Evolutionary conservation across 2,888 invertebrate species (phyloP).

Genomic region (Anagyrus pseudococci): DNA sequence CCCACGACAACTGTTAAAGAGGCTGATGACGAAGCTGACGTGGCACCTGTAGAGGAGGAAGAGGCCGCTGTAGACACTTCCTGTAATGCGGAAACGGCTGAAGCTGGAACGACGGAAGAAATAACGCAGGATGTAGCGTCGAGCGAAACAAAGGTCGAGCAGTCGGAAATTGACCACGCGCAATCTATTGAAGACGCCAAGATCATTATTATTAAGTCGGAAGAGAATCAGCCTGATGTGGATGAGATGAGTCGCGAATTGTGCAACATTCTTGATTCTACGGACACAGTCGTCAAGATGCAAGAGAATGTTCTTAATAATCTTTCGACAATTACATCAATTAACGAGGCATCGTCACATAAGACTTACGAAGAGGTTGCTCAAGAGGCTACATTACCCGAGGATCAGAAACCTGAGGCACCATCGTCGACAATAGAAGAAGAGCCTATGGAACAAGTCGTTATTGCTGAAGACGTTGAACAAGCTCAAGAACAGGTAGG

Average conservation of each 20-base stretch:
- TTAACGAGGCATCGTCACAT: slow-evolving; percentile 39
- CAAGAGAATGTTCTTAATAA: slow-evolving; percentile 56
- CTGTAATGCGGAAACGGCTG: slow-evolving; percentile 5
- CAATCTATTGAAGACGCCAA: slow-evolving; percentile 58
- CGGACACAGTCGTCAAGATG: slow-evolving; percentile 56
- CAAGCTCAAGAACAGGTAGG: slow-evolving; percentile 37
- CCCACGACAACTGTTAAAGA: slow-evolving; percentile 35
- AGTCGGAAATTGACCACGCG: slow-evolving; percentile 12
- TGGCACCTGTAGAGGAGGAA: slow-evolving; percentile 39
- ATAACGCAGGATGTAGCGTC: neutral
- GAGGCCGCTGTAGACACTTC: slow-evolving; percentile 20
- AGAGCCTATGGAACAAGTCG: slow-evolving; percentile 39
- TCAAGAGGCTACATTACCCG: slow-evolving; percentile 29
- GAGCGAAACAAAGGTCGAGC: neutral
- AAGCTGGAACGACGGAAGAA: neutral
- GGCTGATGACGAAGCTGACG: slow-evolving; percentile 29
- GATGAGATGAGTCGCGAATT: slow-evolving; percentile 59
- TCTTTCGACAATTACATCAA: slow-evolving; percentile 50
- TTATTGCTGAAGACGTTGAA: slow-evolving; percentile 21
- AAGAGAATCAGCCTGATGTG: slow-evolving; percentile 46
- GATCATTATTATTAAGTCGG: slow-evolving; percentile 51
- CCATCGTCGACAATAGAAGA: slow-evolving; percentile 28
- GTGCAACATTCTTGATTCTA: slow-evolving; percentile 55
- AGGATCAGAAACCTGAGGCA: slow-evolving; percentile 21
- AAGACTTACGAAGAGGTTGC: slow-evolving; percentile 39